A percentile compares a stretch with the other conserved stretches of the same genome.
These are phyloP conservation scores for roundworm (Caenorhabditis elegans) DNA, from an alignment of 1,140 invertebrate genomes.

Conservation along the genomic window DNA sequence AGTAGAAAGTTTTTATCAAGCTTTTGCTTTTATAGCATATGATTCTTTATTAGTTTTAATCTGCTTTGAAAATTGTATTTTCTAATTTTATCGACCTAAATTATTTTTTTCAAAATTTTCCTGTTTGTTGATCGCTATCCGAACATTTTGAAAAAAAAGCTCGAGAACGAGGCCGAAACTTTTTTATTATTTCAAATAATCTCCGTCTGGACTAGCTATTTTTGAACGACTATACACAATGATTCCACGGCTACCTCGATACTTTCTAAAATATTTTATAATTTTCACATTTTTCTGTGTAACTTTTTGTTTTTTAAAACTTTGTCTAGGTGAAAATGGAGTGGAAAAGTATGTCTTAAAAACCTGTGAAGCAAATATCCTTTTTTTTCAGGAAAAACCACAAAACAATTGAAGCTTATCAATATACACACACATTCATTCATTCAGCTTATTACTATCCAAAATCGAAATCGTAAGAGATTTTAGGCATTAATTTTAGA, in stretches of 20 bases:
- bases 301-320: background rate
- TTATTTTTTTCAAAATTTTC: too few relatives aligned
- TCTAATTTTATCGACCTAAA: too few relatives aligned
- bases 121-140: background rate
- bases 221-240: background rate
- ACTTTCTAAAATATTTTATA: background rate
- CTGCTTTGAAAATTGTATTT: too few relatives aligned
- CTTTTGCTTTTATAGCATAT: too few relatives aligned
- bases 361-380: background rate
- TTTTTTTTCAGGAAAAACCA: background rate
- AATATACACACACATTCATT: background rate
- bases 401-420: background rate
- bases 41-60: too few relatives aligned
- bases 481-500: too few relatives aligned
- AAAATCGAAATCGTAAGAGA: background rate
- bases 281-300: background rate
- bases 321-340: background rate
- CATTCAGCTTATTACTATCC: conserved; percentile 14
- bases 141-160: background rate
- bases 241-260: background rate
- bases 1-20: too few relatives aligned
- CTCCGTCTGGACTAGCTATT: background rate
- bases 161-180: background rate
- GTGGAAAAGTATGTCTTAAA: too few relatives aligned
- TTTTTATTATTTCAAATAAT: background rate